Percentiles rank a stretch among this genome's conserved stretches.
phyloP scores from a whole-genome alignment of 2,888 invertebrate genomes.

The Volucella inanis region DNA sequence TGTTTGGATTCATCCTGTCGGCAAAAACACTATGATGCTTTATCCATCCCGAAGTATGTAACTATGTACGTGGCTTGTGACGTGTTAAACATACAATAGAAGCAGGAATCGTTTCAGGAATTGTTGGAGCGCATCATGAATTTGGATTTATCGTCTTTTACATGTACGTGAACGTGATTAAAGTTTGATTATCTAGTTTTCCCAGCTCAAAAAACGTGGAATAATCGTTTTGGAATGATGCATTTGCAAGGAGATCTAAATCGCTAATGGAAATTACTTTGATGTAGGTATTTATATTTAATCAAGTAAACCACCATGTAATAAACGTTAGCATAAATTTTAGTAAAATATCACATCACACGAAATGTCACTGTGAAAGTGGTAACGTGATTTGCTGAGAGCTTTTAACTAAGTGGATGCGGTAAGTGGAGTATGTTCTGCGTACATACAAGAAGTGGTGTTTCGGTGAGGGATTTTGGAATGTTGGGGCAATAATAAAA shows the following conservation, averaged over 20 bases:
- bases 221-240: slow-evolving; percentile 43
- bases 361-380: neutral
- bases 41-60: neutral
- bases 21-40: neutral
- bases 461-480: too few relatives aligned
- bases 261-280: slow-evolving; percentile 38
- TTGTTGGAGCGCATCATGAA: slow-evolving; percentile 62
- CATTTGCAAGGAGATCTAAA: slow-evolving; percentile 37
- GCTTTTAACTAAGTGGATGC: too few relatives aligned
- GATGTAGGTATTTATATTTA: slow-evolving; percentile 44
- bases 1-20: slow-evolving; percentile 31
- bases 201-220: slow-evolving; percentile 24
- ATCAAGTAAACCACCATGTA: slow-evolving; percentile 2
- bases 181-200: slow-evolving; percentile 59
- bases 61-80: slow-evolving; percentile 48
- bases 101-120: slow-evolving; percentile 42
- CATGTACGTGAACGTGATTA: slow-evolving; percentile 56
- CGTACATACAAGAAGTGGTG: too few relatives aligned
- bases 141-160: slow-evolving; percentile 54
- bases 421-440: too few relatives aligned
- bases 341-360: neutral
- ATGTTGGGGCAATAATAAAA: too few relatives aligned
- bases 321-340: slow-evolving; percentile 13
- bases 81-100: slow-evolving; percentile 61
- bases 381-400: too few relatives aligned